Percentiles rank a stretch among this genome's conserved stretches.
These are phyloP conservation scores for Heterohyrax brucei DNA, from an alignment of 2,797 vertebrate species.

Conservation along the genomic window DNA sequence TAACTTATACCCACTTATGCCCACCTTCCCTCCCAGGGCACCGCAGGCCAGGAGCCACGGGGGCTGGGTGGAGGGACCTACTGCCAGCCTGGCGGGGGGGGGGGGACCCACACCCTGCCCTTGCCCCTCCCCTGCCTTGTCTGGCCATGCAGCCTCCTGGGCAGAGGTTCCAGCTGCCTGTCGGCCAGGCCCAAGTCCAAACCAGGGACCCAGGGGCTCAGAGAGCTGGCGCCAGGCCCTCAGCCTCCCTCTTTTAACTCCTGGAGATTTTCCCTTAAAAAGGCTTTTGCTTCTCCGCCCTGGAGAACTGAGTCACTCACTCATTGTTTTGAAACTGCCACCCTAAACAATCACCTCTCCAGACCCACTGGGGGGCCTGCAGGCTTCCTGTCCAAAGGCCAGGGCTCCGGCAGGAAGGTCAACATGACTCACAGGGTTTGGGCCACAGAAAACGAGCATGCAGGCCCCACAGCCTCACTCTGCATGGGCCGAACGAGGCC, in stretches of 20 bases:
- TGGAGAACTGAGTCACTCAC: conserved; percentile 15
- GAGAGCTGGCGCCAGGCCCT: neutral
- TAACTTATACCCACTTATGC: neutral
- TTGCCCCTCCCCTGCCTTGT: no score
- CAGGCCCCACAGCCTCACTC: no score
- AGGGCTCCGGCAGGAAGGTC: neutral
- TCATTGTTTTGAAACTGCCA: neutral
- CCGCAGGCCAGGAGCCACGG: no score
- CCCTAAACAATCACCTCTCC: neutral
- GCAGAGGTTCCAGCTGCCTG: no score
- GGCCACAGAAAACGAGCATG: neutral
- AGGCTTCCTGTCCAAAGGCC: neutral
- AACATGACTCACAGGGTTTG: neutral
- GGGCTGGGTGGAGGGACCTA: neutral
- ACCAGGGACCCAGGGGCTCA: neutral
- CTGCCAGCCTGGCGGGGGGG: neutral
- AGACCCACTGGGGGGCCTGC: neutral
- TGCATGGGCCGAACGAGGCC: neutral
- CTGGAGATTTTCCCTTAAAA: conserved; percentile 13
- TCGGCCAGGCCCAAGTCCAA: neutral
- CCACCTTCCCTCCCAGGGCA: no score
- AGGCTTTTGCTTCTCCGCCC: neutral
- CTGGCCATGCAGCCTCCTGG: no score
- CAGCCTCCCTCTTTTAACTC: neutral
- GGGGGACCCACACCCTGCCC: no score